Evolutionary conservation across 2,888 invertebrate genomes (phyloP).

Genomic region (Leptopilina myrica): DNA sequence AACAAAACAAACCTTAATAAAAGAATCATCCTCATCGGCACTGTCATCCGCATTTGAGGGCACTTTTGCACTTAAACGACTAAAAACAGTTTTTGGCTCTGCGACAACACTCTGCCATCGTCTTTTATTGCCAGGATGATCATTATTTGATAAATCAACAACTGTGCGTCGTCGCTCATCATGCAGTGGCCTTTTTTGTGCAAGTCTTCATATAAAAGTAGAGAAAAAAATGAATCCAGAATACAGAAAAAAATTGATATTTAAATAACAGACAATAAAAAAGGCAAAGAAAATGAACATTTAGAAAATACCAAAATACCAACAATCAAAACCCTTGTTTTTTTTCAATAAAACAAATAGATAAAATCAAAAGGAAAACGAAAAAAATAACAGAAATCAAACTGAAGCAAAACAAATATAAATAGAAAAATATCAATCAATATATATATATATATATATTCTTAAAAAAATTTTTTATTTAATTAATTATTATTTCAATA

Average conservation of each 20-base stretch:
- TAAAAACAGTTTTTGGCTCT: conserved; percentile 75
- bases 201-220: conserved; percentile 57
- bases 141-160: conserved; percentile 69
- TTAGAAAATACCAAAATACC: too few relatives aligned
- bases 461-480: too few relatives aligned
- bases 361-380: too few relatives aligned
- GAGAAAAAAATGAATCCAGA: background rate
- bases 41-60: conserved; percentile 74
- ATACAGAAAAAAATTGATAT: conserved; percentile 5
- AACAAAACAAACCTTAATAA: conserved; percentile 43
- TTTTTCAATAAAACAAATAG: too few relatives aligned
- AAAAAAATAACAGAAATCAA: too few relatives aligned
- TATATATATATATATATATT: too few relatives aligned
- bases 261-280: background rate
- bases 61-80: conserved; percentile 73
- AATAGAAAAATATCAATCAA: too few relatives aligned
- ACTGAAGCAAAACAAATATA: too few relatives aligned
- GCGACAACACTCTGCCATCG: conserved; percentile 67
- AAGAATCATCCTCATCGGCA: conserved; percentile 72
- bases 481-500: too few relatives aligned
- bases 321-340: too few relatives aligned
- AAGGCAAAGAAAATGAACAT: background rate
- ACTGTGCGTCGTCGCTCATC: conserved; percentile 71
- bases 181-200: conserved; percentile 70
- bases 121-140: conserved; percentile 67